These are phyloP conservation scores for Amiota communis DNA, from an alignment of 2,888 invertebrate species.

Conservation along the genomic window DNA sequence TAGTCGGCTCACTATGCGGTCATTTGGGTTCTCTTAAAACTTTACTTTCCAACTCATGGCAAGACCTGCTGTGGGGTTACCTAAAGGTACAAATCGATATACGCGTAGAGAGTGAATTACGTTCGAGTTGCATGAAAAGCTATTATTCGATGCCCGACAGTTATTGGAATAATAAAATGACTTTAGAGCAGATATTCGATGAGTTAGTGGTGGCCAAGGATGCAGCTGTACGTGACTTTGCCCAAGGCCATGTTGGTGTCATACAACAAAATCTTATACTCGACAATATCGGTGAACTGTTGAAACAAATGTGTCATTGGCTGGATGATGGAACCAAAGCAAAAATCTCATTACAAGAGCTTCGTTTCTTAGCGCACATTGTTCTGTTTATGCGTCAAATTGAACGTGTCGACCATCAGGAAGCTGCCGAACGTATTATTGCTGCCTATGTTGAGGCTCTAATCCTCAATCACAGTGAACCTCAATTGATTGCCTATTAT, in stretches of 20 bases:
- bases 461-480: conserved; percentile 80
- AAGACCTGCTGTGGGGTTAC: conserved; percentile 93
- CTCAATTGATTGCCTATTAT: conserved; percentile 88
- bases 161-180: conserved; percentile 82
- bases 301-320: conserved; percentile 82
- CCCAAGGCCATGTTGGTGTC: conserved; percentile 80
- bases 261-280: conserved; percentile 91
- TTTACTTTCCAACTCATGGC: conserved; percentile 86
- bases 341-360: conserved; percentile 73
- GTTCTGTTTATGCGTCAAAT: conserved; percentile 87
- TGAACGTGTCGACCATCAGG: conserved; percentile 81
- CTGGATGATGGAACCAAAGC: conserved; percentile 60
- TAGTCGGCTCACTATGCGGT: conserved; percentile 87
- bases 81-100: conserved; percentile 87
- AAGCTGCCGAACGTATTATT: conserved; percentile 83
- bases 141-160: conserved; percentile 78
- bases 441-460: conserved; percentile 83
- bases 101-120: conserved; percentile 85
- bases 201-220: conserved; percentile 79
- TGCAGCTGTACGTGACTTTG: conserved; percentile 73
- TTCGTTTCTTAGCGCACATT: conserved; percentile 87
- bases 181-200: conserved; percentile 80
- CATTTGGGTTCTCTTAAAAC: conserved; percentile 84
- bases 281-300: conserved; percentile 83
- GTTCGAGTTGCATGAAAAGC: conserved; percentile 76